Evolutionary conservation across 2,113 vertebrate species (phyloP).

Genomic region (Thinocorus orbignyianus): DNA sequence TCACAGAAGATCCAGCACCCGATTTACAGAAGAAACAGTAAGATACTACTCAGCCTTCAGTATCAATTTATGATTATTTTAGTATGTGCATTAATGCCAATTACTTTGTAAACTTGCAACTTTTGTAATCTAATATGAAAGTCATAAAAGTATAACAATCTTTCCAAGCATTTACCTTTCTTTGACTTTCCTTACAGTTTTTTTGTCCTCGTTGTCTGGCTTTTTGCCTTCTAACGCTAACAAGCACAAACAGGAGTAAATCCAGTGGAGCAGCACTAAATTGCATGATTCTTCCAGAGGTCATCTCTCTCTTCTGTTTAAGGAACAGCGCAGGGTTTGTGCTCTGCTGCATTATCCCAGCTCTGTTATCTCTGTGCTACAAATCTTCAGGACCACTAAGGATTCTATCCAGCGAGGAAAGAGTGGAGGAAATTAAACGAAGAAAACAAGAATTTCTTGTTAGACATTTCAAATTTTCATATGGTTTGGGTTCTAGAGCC

Average conservation of each 20-base stretch:
- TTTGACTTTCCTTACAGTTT: background rate
- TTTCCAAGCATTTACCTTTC: background rate
- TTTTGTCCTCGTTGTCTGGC: background rate
- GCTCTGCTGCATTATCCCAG: background rate
- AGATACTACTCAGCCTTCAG: background rate
- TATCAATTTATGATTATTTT: background rate
- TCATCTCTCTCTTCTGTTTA: background rate
- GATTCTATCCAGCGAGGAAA: background rate
- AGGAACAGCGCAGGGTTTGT: background rate
- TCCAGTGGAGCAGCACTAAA: background rate
- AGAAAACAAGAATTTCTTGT: background rate
- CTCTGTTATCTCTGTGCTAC: background rate
- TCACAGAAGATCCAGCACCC: background rate
- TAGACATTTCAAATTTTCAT: background rate
- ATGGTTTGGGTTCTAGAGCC: background rate
- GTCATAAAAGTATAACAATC: background rate
- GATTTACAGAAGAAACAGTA: background rate
- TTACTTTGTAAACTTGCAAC: background rate
- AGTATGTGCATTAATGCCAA: background rate
- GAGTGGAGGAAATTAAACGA: background rate
- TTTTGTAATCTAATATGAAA: background rate
- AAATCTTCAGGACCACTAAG: background rate
- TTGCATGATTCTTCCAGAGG: conserved; percentile 4
- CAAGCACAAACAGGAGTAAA: conserved; percentile 33
- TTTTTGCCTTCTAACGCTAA: background rate